Percentiles rank a stretch among this genome's conserved stretches.
Evolutionary conservation across 1,140 invertebrate genomes (phyloP).

Genomic region (Bombus confusus): DNA sequence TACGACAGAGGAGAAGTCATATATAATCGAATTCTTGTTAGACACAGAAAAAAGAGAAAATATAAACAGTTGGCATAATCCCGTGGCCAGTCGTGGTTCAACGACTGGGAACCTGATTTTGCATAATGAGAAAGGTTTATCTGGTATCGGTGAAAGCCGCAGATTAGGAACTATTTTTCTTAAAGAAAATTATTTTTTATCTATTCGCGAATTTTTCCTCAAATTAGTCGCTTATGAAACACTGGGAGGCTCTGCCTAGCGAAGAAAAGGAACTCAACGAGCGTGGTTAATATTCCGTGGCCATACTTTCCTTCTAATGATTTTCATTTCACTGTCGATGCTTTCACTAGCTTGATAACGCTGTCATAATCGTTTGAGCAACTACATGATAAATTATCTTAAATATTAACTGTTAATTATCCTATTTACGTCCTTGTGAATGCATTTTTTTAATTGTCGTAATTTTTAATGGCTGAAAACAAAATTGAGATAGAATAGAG

Average conservation of each 20-base stretch:
- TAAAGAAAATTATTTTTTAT: not conserved
- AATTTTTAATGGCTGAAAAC: not conserved
- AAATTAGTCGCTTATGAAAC: not conserved
- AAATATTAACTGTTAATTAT: not conserved
- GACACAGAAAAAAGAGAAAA: not conserved
- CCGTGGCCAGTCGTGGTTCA: constrained; percentile 32
- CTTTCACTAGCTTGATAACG: constrained; percentile 32
- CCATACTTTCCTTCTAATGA: constrained; percentile 8
- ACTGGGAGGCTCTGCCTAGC: not conserved
- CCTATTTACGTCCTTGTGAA: not conserved
- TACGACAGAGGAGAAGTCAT: not conserved
- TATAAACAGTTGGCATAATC: not conserved
- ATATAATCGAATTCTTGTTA: not conserved
- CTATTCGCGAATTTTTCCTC: not conserved
- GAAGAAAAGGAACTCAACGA: constrained; percentile 6
- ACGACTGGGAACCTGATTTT: constrained; percentile 47
- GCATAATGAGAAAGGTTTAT: constrained; percentile 32
- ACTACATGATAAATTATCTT: not conserved
- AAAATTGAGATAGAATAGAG: too few relatives aligned
- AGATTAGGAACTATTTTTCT: constrained; percentile 5
- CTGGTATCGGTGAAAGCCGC: constrained; percentile 38
- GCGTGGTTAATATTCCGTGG: constrained; percentile 33
- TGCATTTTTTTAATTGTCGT: too few relatives aligned
- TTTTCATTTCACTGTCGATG: constrained; percentile 36
- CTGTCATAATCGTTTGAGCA: not conserved